Evolutionary conservation across 2,113 vertebrate species (phyloP).

Genomic region (Psettodes erumei): DNA sequence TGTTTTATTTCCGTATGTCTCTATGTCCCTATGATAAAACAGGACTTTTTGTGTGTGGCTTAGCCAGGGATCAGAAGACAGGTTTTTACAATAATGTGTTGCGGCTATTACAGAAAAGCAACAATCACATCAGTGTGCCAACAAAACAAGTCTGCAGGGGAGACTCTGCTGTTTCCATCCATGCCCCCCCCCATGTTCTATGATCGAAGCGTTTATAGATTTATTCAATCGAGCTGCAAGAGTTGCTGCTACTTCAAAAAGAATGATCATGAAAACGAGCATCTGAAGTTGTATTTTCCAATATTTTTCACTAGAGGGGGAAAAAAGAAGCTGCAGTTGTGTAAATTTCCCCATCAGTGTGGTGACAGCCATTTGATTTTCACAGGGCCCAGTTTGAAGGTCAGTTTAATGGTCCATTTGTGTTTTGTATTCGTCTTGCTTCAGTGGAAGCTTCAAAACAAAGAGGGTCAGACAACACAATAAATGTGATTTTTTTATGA

Average conservation of each 20-base stretch:
- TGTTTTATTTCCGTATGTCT: conserved; percentile 32
- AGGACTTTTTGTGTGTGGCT: conserved; percentile 10
- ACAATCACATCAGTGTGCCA: conserved; percentile 45
- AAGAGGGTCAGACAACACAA: conserved; percentile 62
- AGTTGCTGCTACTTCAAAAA: conserved; percentile 48
- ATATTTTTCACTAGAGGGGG: conserved; percentile 52
- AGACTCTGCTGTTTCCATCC: conserved; percentile 33
- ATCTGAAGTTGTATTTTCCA: conserved; percentile 59
- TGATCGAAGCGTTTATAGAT: conserved; percentile 47
- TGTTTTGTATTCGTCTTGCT: conserved; percentile 76
- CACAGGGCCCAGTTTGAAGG: conserved; percentile 69
- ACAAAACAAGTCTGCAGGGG: conserved; percentile 55
- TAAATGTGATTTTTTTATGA: conserved; percentile 64
- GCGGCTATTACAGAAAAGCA: conserved; percentile 40
- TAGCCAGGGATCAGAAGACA: conserved; percentile 38
- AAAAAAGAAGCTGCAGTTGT: conserved; percentile 45
- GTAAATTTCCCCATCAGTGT: conserved; percentile 46
- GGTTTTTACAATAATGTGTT: conserved; percentile 40
- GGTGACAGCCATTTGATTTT: conserved; percentile 73
- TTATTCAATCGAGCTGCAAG: conserved; percentile 42
- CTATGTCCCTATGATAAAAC: conserved; percentile 30
- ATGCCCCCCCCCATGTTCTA: conserved; percentile 55
- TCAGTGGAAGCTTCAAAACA: conserved; percentile 76
- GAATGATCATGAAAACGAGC: conserved; percentile 49
- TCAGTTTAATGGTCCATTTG: conserved; percentile 80